These are phyloP conservation scores for Rhombomys opimus DNA, from an alignment of 2,113 vertebrate genomes.

Conservation along the genomic window DNA sequence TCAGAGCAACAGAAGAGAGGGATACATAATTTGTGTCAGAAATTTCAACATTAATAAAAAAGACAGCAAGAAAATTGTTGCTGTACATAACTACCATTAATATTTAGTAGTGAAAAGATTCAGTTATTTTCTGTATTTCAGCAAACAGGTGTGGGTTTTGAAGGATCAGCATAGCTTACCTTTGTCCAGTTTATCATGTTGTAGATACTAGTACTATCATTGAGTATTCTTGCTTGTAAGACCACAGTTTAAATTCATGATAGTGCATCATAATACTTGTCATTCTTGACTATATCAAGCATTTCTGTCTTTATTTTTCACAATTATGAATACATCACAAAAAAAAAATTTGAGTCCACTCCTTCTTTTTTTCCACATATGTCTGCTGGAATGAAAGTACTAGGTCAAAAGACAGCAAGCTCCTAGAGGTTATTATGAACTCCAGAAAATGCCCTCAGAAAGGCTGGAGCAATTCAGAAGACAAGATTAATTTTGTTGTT, in stretches of 20 bases:
- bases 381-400: constrained; percentile 24
- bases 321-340: neutral
- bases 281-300: neutral
- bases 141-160: neutral
- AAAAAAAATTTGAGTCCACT: neutral
- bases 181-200: neutral
- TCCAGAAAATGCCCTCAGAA: neutral
- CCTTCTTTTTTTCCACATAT: constrained; percentile 35
- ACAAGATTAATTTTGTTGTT: constrained; percentile 20
- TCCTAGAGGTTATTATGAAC: constrained; percentile 36
- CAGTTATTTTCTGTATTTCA: neutral
- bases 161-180: neutral
- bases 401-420: neutral
- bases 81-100: constrained; percentile 3
- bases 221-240: neutral
- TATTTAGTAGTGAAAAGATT: neutral
- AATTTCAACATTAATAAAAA: neutral
- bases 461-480: neutral
- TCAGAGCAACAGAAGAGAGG: neutral
- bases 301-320: neutral
- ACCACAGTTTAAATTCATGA: neutral
- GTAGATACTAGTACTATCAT: neutral
- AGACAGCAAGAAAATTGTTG: neutral
- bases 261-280: neutral
- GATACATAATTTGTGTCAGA: neutral